Evolutionary conservation across 2,888 invertebrate species (phyloP).

Genomic region (Trissolcus japonicus): DNA sequence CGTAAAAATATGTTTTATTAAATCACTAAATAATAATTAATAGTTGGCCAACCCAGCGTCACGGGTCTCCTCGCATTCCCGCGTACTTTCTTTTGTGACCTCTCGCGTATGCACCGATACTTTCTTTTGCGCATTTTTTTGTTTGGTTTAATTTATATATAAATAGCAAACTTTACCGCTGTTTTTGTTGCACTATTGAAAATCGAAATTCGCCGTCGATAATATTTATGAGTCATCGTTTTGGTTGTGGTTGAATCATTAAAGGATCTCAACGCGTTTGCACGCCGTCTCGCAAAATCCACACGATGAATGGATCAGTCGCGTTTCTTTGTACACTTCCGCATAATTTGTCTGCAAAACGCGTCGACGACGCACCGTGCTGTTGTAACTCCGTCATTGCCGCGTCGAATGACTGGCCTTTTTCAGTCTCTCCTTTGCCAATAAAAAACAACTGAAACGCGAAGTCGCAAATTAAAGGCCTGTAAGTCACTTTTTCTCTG

Average conservation of each 20-base stretch:
- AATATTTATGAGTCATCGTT: constrained; percentile 51
- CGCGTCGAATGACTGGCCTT: constrained; percentile 43
- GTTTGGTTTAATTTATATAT: too few species aligned
- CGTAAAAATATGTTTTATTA: constrained; percentile 52
- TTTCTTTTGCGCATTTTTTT: too few species aligned
- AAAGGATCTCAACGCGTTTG: constrained; percentile 52
- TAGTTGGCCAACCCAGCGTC: constrained; percentile 20
- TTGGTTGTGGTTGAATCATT: constrained; percentile 52
- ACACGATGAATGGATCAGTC: constrained; percentile 50
- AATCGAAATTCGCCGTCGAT: background rate
- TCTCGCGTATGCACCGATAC: too few species aligned
- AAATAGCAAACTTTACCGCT: too few species aligned
- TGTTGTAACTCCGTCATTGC: constrained; percentile 53
- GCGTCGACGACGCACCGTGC: constrained; percentile 54
- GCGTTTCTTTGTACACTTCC: constrained; percentile 65
- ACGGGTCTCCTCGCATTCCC: too few species aligned
- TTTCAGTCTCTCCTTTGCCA: constrained; percentile 22
- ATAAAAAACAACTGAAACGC: constrained; percentile 25
- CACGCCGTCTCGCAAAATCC: constrained; percentile 45
- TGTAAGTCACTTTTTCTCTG: constrained; percentile 22
- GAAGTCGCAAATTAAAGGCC: constrained; percentile 43
- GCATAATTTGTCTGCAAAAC: constrained; percentile 68
- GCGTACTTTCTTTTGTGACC: constrained; percentile 14
- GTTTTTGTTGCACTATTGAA: too few species aligned
- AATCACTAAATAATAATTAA: constrained; percentile 42